phyloP scores from a whole-genome alignment of 2,888 invertebrate genomes.

The Psylliodes chrysocephalus region DNA sequence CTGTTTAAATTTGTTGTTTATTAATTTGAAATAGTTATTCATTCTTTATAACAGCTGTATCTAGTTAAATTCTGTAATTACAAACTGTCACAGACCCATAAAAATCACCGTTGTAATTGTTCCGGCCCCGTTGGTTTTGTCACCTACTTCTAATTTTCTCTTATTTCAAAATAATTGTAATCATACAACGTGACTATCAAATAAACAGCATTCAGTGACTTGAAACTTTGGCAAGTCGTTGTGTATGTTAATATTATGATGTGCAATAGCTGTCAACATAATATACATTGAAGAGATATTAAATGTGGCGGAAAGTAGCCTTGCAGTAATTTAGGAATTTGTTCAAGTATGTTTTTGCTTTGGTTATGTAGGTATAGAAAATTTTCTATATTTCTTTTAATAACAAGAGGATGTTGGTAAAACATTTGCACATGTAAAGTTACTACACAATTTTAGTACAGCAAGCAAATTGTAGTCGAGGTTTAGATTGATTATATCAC shows the following conservation, averaged over 20 bases:
- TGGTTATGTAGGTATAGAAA: too few relatives aligned
- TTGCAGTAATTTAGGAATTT: background rate
- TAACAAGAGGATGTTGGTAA: too few relatives aligned
- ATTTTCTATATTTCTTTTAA: too few relatives aligned
- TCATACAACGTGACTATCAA: conserved; percentile 30
- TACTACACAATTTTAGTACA: too few relatives aligned
- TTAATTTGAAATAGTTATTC: too few relatives aligned
- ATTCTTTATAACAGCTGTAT: too few relatives aligned
- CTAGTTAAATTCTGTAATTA: too few relatives aligned
- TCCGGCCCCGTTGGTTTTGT: conserved; percentile 33
- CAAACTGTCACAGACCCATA: background rate
- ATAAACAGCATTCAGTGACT: conserved; percentile 27
- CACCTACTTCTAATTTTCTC: conserved; percentile 34
- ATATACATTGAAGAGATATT: background rate
- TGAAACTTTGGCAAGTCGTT: conserved; percentile 25
- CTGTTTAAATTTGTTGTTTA: too few relatives aligned
- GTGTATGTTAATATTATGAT: background rate
- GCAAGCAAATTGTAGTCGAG: too few relatives aligned
- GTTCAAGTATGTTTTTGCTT: background rate
- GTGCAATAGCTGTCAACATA: background rate
- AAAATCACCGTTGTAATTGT: conserved; percentile 14
- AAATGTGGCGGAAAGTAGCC: background rate
- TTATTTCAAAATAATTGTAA: conserved; percentile 31
- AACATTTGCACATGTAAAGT: too few relatives aligned
- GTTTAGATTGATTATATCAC: too few relatives aligned